Conservation (phyloP, 2,888 invertebrate genomes). For the Orchestes rusci region DNA sequence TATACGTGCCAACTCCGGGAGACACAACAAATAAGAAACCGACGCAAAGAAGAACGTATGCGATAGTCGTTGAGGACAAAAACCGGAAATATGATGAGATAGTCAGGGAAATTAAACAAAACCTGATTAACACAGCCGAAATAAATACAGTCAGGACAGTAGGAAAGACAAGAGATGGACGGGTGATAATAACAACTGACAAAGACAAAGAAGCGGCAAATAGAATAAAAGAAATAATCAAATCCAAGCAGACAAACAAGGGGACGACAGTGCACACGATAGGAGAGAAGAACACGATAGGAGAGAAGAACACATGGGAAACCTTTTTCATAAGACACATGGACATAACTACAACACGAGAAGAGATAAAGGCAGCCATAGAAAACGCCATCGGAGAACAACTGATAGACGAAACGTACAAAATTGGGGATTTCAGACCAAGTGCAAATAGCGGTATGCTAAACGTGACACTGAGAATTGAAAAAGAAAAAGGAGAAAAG, state of each 20-base stretch:
- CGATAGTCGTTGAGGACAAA: slow-evolving; percentile 1
- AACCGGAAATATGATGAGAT: not conserved
- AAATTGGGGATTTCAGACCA: slow-evolving; percentile 1
- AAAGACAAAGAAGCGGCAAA: not conserved
- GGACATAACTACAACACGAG: not conserved
- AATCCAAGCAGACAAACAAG: too few relatives aligned
- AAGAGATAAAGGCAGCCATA: slow-evolving; percentile 1
- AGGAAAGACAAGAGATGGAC: not conserved
- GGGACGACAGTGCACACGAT: not conserved
- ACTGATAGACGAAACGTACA: not conserved
- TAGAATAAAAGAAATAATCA: not conserved
- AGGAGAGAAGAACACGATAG: not conserved
- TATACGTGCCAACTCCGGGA: not conserved
- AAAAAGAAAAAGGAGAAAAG: not conserved
- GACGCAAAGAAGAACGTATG: too few relatives aligned
- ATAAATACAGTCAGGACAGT: not conserved
- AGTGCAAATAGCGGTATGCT: not conserved
- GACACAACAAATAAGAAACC: not conserved
- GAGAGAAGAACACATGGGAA: not conserved
- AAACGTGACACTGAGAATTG: not conserved
- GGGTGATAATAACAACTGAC: not conserved
- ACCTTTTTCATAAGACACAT: slow-evolving; percentile 2
- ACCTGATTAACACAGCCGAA: not conserved
- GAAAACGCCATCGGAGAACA: not conserved
- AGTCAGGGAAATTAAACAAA: not conserved